Evolutionary conservation across 30 jellyfish, hydroid and myxozoan species (phyloP).

Genomic region (Pelagia noctiluca): DNA sequence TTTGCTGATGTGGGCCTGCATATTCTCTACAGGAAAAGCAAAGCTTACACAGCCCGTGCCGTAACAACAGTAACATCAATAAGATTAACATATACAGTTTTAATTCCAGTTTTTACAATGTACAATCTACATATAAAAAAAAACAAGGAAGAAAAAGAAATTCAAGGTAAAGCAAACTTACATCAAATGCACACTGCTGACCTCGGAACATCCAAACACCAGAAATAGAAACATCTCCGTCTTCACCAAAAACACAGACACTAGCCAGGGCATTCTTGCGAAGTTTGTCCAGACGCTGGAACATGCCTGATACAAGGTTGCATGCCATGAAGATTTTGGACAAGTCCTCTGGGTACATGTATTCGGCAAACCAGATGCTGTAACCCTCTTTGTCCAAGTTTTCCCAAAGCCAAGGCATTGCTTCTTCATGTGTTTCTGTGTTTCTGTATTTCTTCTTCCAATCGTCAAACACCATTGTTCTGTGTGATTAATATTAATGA

Average conservation of each 20-base stretch:
- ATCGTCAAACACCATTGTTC: constrained; percentile 85
- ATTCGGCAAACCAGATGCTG: constrained; percentile 89
- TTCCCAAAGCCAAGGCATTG: constrained; percentile 94
- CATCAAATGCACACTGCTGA: constrained; percentile 80
- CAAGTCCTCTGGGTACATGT: constrained; percentile 81
- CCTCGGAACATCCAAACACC: constrained; percentile 96
- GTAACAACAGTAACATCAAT: no score
- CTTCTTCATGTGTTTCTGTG: constrained; percentile 69
- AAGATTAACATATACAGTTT: no score
- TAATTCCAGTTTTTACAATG: neutral
- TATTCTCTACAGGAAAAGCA: no score
- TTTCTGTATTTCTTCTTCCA: constrained; percentile 91
- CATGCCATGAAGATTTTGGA: constrained; percentile 71
- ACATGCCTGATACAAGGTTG: constrained; percentile 89
- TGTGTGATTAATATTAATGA: neutral
- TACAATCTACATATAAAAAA: neutral
- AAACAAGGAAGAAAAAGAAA: neutral
- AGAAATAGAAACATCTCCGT: constrained; percentile 54
- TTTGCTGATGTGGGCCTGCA: no score
- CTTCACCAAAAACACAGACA: constrained; percentile 57
- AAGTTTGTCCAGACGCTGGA: constrained; percentile 88
- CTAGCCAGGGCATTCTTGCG: constrained; percentile 80
- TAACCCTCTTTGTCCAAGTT: constrained; percentile 86
- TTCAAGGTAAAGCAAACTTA: constrained; percentile 15
- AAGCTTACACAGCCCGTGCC: no score